Conservation (phyloP, 2,113 vertebrate genomes). For the Zosterops japonicus region DNA sequence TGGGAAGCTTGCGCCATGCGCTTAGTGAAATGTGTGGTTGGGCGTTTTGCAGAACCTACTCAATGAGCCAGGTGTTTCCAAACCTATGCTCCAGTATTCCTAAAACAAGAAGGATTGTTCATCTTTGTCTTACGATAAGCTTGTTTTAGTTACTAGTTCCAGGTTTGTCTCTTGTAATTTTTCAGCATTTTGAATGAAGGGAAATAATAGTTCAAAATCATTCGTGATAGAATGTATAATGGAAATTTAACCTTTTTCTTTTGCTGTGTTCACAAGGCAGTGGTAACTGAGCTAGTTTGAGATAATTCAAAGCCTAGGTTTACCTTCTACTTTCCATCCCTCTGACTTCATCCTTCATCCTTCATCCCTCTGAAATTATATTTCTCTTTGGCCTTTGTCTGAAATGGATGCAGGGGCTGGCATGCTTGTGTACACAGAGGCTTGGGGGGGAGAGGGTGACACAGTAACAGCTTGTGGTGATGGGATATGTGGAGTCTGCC, state of each 20-base stretch:
- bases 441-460: background rate
- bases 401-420: background rate
- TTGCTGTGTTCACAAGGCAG: background rate
- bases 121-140: background rate
- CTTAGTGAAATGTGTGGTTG: background rate
- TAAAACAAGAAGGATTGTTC: background rate
- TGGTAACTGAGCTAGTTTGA: background rate
- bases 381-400: background rate
- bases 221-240: background rate
- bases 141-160: background rate
- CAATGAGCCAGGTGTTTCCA: background rate
- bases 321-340: background rate
- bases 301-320: background rate
- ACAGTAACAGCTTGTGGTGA: background rate
- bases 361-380: background rate
- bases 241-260: background rate
- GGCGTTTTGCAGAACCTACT: background rate
- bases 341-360: background rate
- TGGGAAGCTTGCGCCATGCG: background rate
- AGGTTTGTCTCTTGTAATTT: background rate
- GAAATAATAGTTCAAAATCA: background rate
- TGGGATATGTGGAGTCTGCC: background rate
- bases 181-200: background rate
- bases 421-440: rapidly evolving
- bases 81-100: background rate